phyloP scores from a whole-genome alignment of 2,113 vertebrate species.

The Saccopteryx bilineata region DNA sequence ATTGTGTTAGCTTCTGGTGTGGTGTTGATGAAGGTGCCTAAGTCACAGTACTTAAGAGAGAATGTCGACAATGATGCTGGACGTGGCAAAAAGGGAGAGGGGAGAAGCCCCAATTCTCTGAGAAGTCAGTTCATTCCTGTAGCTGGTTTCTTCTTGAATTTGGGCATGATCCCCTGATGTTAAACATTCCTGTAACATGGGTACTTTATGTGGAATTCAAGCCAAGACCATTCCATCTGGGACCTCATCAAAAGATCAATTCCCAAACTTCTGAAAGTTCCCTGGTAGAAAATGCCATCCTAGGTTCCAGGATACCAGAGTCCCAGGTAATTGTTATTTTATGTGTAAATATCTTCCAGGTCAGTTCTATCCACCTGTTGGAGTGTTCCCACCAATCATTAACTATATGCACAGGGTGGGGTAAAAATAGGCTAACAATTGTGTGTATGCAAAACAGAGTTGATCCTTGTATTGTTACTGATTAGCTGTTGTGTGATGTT shows the following conservation, averaged over 20 bases:
- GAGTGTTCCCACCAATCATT: not conserved
- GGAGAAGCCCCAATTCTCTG: accelerated
- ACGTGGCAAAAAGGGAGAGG: accelerated
- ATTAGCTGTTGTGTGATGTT: not conserved
- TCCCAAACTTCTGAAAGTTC: not conserved
- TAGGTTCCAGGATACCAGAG: not conserved
- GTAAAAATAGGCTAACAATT: not conserved
- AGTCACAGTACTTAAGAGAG: not conserved
- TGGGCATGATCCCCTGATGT: accelerated
- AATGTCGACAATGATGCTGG: accelerated
- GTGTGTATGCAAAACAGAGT: not conserved
- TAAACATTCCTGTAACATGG: accelerated
- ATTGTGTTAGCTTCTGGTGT: not conserved
- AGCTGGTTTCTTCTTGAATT: not conserved
- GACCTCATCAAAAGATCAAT: not conserved
- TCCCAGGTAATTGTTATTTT: no score
- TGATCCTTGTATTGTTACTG: accelerated
- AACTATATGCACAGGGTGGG: accelerated
- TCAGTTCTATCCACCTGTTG: accelerated
- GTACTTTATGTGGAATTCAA: not conserved
- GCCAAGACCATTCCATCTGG: not conserved
- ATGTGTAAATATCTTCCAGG: accelerated
- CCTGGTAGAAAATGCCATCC: accelerated
- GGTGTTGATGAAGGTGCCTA: not conserved
- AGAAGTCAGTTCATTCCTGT: accelerated